Evolutionary conservation across 2,797 vertebrate species (phyloP).

Genomic region (Eupleurogrammus muticus): DNA sequence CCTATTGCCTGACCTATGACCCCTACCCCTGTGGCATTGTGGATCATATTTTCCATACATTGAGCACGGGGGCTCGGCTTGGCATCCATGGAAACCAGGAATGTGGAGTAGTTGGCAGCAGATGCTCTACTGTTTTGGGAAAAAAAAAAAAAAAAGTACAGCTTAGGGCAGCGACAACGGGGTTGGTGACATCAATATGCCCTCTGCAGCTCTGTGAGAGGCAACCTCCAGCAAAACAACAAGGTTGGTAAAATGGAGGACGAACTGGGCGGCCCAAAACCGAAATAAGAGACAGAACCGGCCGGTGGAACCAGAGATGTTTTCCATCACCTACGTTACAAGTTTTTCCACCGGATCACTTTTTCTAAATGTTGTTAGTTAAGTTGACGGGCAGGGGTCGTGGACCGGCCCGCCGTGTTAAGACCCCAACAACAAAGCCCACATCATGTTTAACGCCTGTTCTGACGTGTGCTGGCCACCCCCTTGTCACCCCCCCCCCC

Average conservation of each 20-base stretch:
- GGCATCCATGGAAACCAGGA: conserved; percentile 76
- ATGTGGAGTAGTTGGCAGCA: conserved; percentile 79
- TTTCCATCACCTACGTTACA: conserved; percentile 33
- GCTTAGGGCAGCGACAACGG: conserved; percentile 62
- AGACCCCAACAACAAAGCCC: conserved; percentile 71
- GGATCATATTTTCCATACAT: conserved; percentile 73
- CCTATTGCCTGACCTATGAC: conserved; percentile 78
- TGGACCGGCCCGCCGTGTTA: conserved; percentile 38
- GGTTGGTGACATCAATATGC: conserved; percentile 76
- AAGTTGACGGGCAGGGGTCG: conserved; percentile 62
- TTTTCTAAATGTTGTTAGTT: conserved; percentile 55
- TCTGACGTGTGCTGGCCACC: conserved; percentile 40
- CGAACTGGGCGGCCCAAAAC: conserved; percentile 57
- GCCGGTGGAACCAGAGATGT: conserved; percentile 43
- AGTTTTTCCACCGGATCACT: conserved; percentile 53
- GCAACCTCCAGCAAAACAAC: conserved; percentile 66
- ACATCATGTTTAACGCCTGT: conserved; percentile 57
- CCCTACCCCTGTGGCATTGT: conserved; percentile 50
- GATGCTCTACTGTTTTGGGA: conserved; percentile 77
- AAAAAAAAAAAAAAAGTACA: conserved; percentile 52
- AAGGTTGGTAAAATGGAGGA: conserved; percentile 78
- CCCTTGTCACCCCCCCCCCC: too few relatives aligned
- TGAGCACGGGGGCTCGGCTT: conserved; percentile 51
- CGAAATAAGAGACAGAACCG: conserved; percentile 49
- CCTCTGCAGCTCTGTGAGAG: conserved; percentile 71